Evolutionary conservation across 2,797 vertebrate species (phyloP).

Genomic region (Gymnodraco acuticeps): DNA sequence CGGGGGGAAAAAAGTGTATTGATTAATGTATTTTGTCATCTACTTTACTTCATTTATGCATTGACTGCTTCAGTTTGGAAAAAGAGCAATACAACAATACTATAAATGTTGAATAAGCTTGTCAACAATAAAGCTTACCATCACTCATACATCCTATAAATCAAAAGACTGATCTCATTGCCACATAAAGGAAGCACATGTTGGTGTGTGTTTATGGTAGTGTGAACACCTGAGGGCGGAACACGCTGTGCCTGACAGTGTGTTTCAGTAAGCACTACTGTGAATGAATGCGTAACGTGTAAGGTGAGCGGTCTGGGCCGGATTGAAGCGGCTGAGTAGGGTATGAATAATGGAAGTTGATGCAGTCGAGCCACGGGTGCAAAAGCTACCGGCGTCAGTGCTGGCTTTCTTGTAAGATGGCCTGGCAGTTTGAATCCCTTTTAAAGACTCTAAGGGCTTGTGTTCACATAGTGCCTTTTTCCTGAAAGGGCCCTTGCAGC

Average conservation of each 20-base stretch:
- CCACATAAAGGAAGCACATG: not conserved
- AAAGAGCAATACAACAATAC: not conserved
- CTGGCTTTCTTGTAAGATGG: constrained; percentile 26
- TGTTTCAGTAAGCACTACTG: constrained; percentile 37
- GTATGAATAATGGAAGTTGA: constrained; percentile 74
- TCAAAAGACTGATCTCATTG: constrained; percentile 31
- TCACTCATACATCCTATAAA: constrained; percentile 41
- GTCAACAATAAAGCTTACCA: constrained; percentile 25
- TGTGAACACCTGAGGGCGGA: constrained; percentile 29
- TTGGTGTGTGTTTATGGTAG: constrained; percentile 18
- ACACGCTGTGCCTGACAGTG: constrained; percentile 10
- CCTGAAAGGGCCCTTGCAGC: too few species aligned
- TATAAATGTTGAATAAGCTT: not conserved
- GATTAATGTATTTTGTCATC: too few species aligned
- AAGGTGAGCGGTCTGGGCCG: constrained; percentile 62
- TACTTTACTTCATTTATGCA: too few species aligned
- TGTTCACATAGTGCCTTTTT: too few species aligned
- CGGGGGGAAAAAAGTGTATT: not conserved
- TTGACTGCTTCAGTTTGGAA: too few species aligned
- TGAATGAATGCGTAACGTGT: constrained; percentile 67
- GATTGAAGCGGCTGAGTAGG: constrained; percentile 65
- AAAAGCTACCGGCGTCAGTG: constrained; percentile 38
- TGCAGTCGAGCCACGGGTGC: constrained; percentile 45
- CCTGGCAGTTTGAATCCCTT: constrained; percentile 41
- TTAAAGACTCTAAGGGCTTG: not conserved